These are phyloP conservation scores for Dipodomys merriami DNA, from an alignment of 2,113 vertebrate species.

Conservation along the genomic window DNA sequence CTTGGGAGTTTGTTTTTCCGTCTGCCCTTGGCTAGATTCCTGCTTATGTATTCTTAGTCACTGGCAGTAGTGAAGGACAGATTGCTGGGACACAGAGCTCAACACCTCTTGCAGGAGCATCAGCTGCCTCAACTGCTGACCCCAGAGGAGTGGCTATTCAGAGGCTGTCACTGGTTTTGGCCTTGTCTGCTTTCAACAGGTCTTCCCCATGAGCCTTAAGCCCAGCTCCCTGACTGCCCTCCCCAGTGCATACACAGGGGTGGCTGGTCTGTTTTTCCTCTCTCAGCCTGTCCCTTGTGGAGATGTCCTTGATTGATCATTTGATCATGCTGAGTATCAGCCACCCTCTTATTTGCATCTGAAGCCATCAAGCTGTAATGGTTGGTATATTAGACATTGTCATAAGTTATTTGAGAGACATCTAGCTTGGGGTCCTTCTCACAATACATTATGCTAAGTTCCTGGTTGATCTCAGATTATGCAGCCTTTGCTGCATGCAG, in stretches of 20 bases:
- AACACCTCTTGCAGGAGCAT: not conserved
- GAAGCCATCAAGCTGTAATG: not conserved
- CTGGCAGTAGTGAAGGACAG: not conserved
- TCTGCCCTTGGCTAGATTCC: not conserved
- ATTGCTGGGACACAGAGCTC: not conserved
- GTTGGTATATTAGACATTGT: not conserved
- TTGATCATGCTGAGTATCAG: not conserved
- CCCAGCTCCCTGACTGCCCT: not conserved
- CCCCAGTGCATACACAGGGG: not conserved
- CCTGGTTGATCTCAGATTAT: not conserved
- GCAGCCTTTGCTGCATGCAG: not conserved
- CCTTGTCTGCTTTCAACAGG: not conserved
- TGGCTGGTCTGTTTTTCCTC: not conserved
- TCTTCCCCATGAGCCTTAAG: not conserved
- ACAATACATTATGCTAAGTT: not conserved
- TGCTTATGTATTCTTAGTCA: not conserved
- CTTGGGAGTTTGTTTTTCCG: not conserved
- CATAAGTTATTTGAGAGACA: conserved; percentile 22
- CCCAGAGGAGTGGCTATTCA: not conserved
- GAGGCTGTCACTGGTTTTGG: not conserved
- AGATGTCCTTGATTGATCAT: not conserved
- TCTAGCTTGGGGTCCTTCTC: not conserved
- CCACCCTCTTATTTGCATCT: not conserved
- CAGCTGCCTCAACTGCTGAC: not conserved
- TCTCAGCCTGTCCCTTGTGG: not conserved